Evolutionary conservation across 2,888 invertebrate genomes (phyloP).

Genomic region (Rhaphigaster nebulosa): DNA sequence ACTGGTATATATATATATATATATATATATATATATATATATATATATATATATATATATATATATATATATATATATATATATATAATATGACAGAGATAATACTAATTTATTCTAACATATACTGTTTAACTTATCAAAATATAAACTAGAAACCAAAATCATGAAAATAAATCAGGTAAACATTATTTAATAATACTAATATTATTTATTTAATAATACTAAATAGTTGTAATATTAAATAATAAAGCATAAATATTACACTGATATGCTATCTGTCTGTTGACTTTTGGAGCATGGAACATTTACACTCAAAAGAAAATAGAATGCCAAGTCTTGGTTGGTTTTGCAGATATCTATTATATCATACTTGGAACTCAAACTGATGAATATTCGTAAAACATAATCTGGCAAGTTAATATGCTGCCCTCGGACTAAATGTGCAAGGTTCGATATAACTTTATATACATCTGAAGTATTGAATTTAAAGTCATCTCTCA

Average conservation of each 20-base stretch:
- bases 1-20: too few species aligned
- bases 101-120: too few species aligned
- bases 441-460: background rate
- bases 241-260: slow-evolving; percentile 25
- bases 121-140: too few species aligned
- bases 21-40: too few species aligned
- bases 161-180: too few species aligned
- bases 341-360: slow-evolving; percentile 17
- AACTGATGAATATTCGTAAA: background rate
- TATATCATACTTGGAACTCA: slow-evolving; percentile 2
- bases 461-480: slow-evolving; percentile 15
- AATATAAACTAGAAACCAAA: too few species aligned
- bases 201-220: background rate
- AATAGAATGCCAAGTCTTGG: background rate
- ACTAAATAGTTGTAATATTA: background rate
- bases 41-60: too few species aligned
- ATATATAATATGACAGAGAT: too few species aligned
- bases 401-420: background rate
- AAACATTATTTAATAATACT: background rate
- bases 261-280: slow-evolving; percentile 6
- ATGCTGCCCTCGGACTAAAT: background rate
- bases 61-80: too few species aligned
- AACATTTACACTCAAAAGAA: slow-evolving; percentile 3
- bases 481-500: slow-evolving; percentile 10
- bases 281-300: slow-evolving; percentile 27